Conservation (phyloP, 1,140 invertebrate species). For the Orchestia grillus region DNA sequence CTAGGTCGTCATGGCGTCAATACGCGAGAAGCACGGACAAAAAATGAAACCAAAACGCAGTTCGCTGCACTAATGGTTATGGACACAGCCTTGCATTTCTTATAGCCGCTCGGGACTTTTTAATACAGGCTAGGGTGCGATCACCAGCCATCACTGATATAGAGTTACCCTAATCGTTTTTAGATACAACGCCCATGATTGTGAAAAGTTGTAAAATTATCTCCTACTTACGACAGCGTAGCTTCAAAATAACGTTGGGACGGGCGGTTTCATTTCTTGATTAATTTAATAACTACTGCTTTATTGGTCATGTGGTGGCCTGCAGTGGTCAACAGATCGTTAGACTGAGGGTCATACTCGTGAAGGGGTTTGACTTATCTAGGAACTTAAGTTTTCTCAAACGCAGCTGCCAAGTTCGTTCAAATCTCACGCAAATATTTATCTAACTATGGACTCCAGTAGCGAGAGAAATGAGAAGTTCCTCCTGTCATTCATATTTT, state of each 20-base stretch:
- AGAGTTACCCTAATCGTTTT: background rate
- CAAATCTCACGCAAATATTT: background rate
- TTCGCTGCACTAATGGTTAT: slow-evolving; percentile 31
- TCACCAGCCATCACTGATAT: background rate
- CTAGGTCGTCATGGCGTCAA: background rate
- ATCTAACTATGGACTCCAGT: background rate
- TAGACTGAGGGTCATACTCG: background rate
- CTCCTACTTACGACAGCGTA: background rate
- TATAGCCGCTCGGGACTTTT: background rate
- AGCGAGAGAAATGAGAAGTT: background rate
- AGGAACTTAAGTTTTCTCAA: background rate
- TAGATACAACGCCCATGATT: background rate
- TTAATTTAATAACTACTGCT: background rate
- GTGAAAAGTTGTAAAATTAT: background rate
- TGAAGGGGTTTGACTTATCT: background rate
- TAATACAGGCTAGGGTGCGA: background rate
- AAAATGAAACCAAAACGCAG: slow-evolving; percentile 51
- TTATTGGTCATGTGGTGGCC: background rate
- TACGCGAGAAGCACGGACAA: background rate
- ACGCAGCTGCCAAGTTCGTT: background rate
- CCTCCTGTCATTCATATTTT: background rate
- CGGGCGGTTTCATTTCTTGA: too few species aligned
- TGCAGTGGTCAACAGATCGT: background rate
- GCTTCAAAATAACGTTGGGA: too few species aligned
- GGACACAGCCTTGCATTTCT: slow-evolving; percentile 14